Conservation (phyloP, 2,113 vertebrate genomes). For the Takifugu flavidus region DNA sequence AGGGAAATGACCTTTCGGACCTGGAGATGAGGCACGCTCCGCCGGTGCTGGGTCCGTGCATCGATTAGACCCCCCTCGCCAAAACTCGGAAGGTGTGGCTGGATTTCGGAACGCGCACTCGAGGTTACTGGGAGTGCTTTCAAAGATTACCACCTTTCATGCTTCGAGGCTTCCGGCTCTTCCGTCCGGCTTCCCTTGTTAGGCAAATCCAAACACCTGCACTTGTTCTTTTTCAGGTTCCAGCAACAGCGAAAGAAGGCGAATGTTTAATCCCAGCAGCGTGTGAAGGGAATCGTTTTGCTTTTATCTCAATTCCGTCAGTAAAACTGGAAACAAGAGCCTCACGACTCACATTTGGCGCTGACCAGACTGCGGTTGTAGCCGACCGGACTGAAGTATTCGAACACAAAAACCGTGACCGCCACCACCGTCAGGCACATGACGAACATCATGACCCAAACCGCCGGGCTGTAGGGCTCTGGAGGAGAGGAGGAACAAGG, state of each 20-base stretch:
- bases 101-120: no score
- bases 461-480: conserved; percentile 83
- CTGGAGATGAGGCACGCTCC: conserved; percentile 49
- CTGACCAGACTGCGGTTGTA: conserved; percentile 93
- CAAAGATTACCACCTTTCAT: conserved; percentile 4
- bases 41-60: conserved; percentile 58
- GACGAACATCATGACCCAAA: conserved; percentile 97
- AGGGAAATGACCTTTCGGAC: conserved; percentile 74
- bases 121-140: not conserved
- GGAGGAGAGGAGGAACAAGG: conserved; percentile 21
- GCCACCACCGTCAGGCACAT: conserved; percentile 98
- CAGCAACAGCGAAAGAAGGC: no score
- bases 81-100: conserved; percentile 19
- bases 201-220: not conserved
- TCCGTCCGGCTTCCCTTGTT: not conserved
- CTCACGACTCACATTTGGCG: conserved; percentile 83
- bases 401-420: conserved; percentile 91
- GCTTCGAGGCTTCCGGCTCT: not conserved
- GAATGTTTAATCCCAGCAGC: no score
- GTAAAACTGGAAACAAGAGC: not conserved
- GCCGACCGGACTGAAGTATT: conserved; percentile 94
- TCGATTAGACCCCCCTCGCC: conserved; percentile 53
- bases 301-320: no score
- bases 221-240: not conserved
- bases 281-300: no score